Evolutionary conservation across 2,888 invertebrate genomes (phyloP), one percentile per base, ranked within the genome.

Genomic region (Drosophila rubida): DNA sequence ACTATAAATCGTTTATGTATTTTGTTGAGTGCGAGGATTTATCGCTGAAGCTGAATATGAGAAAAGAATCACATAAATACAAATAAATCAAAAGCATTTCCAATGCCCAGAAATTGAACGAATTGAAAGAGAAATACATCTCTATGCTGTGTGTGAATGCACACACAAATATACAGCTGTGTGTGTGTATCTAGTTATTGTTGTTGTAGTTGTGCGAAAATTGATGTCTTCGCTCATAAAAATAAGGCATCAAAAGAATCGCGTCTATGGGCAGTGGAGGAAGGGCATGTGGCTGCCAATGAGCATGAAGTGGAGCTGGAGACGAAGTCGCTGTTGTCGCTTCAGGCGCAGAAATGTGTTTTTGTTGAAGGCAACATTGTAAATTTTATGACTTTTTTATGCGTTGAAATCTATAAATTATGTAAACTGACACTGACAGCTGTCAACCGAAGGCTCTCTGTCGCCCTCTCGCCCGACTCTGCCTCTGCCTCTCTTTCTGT

Each of bases 1-100:
- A 82, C 81, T 87, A 82, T 82, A 88, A 82, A 88, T 88, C 86
- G 82, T 86, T 82, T 86, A 82, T 88, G 83, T 86, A 85, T 87
- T 87, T 85, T 87, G 81, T 87, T 82, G 88, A 82, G 86, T 82
- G 86, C 81, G 80, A 82, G 81, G 74, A 82, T 82, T 82, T 82
- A 88, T 82, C 70, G 88, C 80, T 63, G 67, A 55, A 85, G 80
- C 70, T 73, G 86, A 64, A 75, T 82, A 87, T 82, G 81, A 70
- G 76, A 78, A 82, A 70, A 62, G 83, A 88, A 79, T 88, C 88
- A 74, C 82, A 82, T 79, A 87, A 82, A 87, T 79, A 82, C 88
- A 82, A 82, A 82, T 82, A 82, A 82, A 82, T 82, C 82, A 82
- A 88, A 88, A 74, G 86, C 71, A 82, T 82, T 86, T 76, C 77